Conservation (phyloP, 2,797 vertebrate species). For the Cyprinodon diabolis region DNA sequence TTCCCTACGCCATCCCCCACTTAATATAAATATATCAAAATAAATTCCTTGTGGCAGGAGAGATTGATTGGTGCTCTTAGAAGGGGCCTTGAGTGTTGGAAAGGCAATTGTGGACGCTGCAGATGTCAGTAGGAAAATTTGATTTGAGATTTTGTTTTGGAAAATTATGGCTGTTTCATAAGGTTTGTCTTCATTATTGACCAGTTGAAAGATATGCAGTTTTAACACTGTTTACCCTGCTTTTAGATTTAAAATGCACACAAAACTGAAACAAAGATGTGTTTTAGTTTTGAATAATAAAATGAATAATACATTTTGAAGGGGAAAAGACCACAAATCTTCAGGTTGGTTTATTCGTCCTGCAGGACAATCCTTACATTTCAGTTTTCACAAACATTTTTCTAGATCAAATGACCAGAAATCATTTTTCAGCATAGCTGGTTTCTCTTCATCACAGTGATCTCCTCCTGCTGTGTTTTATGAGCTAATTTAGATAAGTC, state of each 20-base stretch:
- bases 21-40: constrained; percentile 34
- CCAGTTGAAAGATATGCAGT: constrained; percentile 19
- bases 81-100: constrained; percentile 59
- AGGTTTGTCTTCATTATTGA: constrained; percentile 32
- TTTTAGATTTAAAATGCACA: not conserved
- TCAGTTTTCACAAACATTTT: not conserved
- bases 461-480: constrained; percentile 33
- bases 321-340: constrained; percentile 7
- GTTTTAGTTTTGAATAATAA: not conserved
- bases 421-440: constrained; percentile 4
- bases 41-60: constrained; percentile 64
- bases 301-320: not conserved
- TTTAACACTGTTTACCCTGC: not conserved
- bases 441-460: constrained; percentile 10
- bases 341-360: constrained; percentile 13
- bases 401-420: constrained; percentile 9
- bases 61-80: constrained; percentile 70
- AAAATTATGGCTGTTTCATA: constrained; percentile 38
- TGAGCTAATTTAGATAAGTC: constrained; percentile 35
- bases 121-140: constrained; percentile 54
- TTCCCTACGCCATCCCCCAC: constrained; percentile 20
- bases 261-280: not conserved
- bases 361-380: constrained; percentile 11
- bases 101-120: constrained; percentile 69
- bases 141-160: constrained; percentile 32